Evolutionary conservation across 2,888 invertebrate genomes (phyloP).

Genomic region (Muschampia staudingeri): DNA sequence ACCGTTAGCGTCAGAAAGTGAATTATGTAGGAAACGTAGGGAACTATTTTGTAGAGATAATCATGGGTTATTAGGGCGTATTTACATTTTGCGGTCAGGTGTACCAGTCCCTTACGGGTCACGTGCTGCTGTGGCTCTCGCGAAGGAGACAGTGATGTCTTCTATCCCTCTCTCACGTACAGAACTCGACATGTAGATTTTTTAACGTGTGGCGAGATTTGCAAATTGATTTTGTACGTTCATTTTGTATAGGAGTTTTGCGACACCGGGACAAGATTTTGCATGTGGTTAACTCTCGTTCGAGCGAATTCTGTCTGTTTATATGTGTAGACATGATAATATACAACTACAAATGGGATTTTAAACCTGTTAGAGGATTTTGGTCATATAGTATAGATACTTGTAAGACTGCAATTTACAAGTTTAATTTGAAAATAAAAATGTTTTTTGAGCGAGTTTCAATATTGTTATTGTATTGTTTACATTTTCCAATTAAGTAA

Average conservation of each 20-base stretch:
- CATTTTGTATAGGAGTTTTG: not conserved
- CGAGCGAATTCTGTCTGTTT: not conserved
- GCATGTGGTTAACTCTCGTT: not conserved
- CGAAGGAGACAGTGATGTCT: not conserved
- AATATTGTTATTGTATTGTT: too few species aligned
- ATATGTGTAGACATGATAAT: too few species aligned
- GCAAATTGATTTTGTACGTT: not conserved
- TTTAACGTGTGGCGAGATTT: not conserved
- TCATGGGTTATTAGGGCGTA: constrained; percentile 25
- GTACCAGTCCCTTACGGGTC: not conserved
- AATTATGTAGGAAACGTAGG: constrained; percentile 13
- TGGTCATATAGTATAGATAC: too few species aligned
- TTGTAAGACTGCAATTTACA: too few species aligned
- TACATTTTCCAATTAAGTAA: too few species aligned
- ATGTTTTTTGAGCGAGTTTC: too few species aligned
- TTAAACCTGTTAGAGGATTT: too few species aligned
- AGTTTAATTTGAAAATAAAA: too few species aligned
- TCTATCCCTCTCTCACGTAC: not conserved
- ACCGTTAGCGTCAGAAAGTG: not conserved
- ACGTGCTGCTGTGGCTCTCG: not conserved
- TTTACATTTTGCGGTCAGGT: constrained; percentile 27
- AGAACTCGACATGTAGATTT: not conserved
- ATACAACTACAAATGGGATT: too few species aligned
- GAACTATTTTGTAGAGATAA: constrained; percentile 20
- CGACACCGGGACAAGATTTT: not conserved